A percentile compares a stretch with the other conserved stretches of the same genome.
Evolutionary conservation across 1,140 invertebrate genomes (phyloP).

Genomic region (Lineus longissimus): DNA sequence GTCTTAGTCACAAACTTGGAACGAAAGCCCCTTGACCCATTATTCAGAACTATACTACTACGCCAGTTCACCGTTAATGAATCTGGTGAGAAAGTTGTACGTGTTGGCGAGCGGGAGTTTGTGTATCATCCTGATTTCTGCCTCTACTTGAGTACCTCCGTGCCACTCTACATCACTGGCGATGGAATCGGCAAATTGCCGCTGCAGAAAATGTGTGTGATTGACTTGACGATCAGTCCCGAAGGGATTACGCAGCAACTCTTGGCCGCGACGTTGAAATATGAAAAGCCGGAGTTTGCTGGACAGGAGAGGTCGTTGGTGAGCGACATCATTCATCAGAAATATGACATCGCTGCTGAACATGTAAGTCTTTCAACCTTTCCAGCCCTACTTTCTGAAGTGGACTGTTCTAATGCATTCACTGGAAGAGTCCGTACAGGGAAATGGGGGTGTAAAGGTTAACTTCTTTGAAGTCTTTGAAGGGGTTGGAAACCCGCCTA

Average conservation of each 20-base stretch:
- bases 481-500: too few species aligned
- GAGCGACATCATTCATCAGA: constrained; percentile 46
- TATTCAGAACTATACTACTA: constrained; percentile 39
- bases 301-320: constrained; percentile 47
- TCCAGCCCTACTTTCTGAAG: too few species aligned
- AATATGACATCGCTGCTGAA: constrained; percentile 39
- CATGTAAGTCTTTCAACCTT: constrained; percentile 35
- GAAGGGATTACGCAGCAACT: constrained; percentile 45
- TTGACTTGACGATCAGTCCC: constrained; percentile 48
- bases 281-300: constrained; percentile 49
- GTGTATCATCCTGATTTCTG: constrained; percentile 41
- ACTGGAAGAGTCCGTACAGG: too few species aligned
- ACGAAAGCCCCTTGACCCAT: constrained; percentile 34
- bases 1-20: constrained; percentile 48
- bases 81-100: constrained; percentile 36
- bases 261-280: constrained; percentile 43
- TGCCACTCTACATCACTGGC: constrained; percentile 35
- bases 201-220: constrained; percentile 41
- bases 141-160: constrained; percentile 44
- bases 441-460: too few species aligned
- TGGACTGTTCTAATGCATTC: too few species aligned
- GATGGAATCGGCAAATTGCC: constrained; percentile 23
- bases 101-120: constrained; percentile 35
- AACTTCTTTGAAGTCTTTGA: too few species aligned
- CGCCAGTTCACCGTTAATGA: constrained; percentile 45